Percentiles rank a stretch among this genome's conserved stretches.
phyloP scores from a whole-genome alignment of 2,888 invertebrate species.

The Lithophane socia region DNA sequence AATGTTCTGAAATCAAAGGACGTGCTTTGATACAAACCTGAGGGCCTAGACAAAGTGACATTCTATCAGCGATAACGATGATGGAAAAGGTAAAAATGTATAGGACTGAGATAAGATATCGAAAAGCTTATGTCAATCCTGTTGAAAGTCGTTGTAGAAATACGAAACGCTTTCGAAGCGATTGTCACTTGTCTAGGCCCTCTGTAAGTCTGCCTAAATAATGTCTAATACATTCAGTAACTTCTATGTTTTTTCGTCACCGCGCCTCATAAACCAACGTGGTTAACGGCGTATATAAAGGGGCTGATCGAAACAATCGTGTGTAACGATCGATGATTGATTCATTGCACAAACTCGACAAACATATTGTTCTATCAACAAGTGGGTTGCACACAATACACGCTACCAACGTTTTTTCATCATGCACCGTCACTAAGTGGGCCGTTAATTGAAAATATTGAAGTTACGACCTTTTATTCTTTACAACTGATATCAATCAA shows the following conservation, averaged over 20 bases:
- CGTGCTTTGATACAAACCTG: neutral
- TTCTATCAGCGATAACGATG: too few relatives aligned
- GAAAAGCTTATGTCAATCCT: too few relatives aligned
- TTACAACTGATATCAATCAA: conserved; percentile 43
- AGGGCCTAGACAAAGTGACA: too few relatives aligned
- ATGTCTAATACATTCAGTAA: neutral
- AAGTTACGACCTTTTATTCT: conserved; percentile 27
- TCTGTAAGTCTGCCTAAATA: neutral
- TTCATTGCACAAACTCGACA: conserved; percentile 53
- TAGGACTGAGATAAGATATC: too few relatives aligned
- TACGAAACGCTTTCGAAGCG: too few relatives aligned
- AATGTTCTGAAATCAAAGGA: too few relatives aligned
- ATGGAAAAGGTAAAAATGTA: too few relatives aligned
- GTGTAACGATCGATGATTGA: conserved; percentile 59
- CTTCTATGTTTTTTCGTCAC: conserved; percentile 16
- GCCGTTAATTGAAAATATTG: conserved; percentile 29
- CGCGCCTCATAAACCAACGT: conserved; percentile 45
- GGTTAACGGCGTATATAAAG: conserved; percentile 50
- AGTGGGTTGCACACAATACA: conserved; percentile 43
- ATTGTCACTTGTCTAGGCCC: too few relatives aligned
- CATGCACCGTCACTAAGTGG: conserved; percentile 8
- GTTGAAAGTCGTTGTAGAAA: too few relatives aligned
- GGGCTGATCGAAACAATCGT: conserved; percentile 45
- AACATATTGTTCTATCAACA: conserved; percentile 57
- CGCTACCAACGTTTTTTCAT: conserved; percentile 32